Base-by-base conservation (phyloP, 2,888 invertebrate species). In the Synergus laeviventris region DNA sequence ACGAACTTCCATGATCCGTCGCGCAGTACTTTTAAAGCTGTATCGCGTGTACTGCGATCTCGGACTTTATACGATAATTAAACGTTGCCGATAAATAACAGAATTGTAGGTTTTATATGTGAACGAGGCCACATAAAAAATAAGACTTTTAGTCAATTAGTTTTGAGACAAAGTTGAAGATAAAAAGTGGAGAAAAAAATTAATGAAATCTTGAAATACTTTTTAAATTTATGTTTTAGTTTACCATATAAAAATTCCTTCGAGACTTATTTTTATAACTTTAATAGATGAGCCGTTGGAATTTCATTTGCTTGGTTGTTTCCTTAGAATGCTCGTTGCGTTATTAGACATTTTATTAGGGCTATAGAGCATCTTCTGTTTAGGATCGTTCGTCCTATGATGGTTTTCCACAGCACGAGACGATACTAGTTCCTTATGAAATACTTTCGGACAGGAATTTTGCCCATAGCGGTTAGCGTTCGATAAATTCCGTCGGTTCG, bases 401-500 rank as follows among this genome's bases (percentile, higher is more conserved):
- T 70, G 49, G 31, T 42, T 70, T 70, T 70, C 49, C 70, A 31
- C 21, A 21, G 12, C 56, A 12, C 56, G 56, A 56, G 56, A 56
- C 56, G 56, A 56, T 24, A 56, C 56, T 84, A 77, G 79, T 76
- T 79, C 84, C 78, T 87, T 83, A 84, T 78, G 82, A 80, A 84
- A 87, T 86, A 86, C 84, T 87, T 87, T 84, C 83, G 80, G 76
- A 60, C 76, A 83, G 84, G 86, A 87, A 87, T 87, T 87, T 84
- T 84, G 84, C 81, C 80, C 78, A 75, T 77, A 81, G 85, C 79
- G 85, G 84, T 85, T 84, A 84, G 76, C 83, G 86, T 87, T 85
- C 88, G 86, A 88, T 87, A 88, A 88, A 88, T 88, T 87, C 87
- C 85, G 74, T 78, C 73, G 77, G 78, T 75, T 77, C 76, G 79